phyloP scores from a whole-genome alignment of 2,888 invertebrate species.

The Watsonalla cultraria region DNA sequence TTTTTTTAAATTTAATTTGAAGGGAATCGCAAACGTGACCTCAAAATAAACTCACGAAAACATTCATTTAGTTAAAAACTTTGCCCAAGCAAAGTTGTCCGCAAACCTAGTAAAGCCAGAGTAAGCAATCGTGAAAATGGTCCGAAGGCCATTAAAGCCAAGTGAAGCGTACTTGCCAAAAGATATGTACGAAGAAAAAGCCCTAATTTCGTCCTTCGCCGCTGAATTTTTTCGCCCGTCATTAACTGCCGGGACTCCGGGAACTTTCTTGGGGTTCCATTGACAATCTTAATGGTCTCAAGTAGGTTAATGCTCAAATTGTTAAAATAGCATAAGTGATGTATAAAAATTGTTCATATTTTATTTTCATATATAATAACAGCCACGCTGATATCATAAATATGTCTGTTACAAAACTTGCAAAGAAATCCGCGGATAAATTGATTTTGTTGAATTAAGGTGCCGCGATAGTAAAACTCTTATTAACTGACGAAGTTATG shows the following conservation, averaged over 20 bases:
- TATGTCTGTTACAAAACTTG: too few species aligned
- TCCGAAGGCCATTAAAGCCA: constrained; percentile 28
- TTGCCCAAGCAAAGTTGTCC: constrained; percentile 23
- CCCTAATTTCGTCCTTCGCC: background rate
- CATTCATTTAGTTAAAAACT: constrained; percentile 19
- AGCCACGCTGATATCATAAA: too few species aligned
- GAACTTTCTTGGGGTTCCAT: background rate
- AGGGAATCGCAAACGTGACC: too few species aligned
- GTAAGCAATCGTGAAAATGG: constrained; percentile 34
- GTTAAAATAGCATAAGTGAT: too few species aligned
- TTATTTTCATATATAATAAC: too few species aligned
- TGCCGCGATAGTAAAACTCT: too few species aligned
- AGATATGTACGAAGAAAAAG: background rate
- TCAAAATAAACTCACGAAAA: constrained; percentile 11
- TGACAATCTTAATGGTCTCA: background rate
- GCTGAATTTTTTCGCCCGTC: background rate
- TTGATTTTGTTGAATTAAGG: too few species aligned
- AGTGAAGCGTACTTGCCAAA: constrained; percentile 25
- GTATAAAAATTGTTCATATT: too few species aligned
- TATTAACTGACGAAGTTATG: too few species aligned
- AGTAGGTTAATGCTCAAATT: too few species aligned
- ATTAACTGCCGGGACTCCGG: background rate
- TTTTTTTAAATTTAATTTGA: too few species aligned
- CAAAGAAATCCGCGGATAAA: too few species aligned
- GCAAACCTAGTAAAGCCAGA: constrained; percentile 11